phyloP scores from a whole-genome alignment of 2,888 invertebrate species.

The Ectobius pallidus region DNA sequence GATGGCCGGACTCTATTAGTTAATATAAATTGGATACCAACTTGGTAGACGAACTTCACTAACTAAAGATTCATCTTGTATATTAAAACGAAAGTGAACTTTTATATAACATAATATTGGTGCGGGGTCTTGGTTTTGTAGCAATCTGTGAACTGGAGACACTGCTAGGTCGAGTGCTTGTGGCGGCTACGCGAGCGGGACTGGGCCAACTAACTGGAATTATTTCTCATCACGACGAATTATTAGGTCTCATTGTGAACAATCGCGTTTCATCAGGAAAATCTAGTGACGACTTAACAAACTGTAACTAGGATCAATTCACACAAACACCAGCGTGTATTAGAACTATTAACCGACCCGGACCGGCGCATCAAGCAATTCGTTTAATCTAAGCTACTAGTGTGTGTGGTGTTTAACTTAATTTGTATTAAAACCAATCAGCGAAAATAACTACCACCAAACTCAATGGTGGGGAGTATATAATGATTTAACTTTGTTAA shows the following conservation, averaged over 20 bases:
- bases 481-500: conserved; percentile 4
- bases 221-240: conserved; percentile 15
- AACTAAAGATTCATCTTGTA: conserved; percentile 36
- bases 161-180: background rate
- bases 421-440: conserved; percentile 36
- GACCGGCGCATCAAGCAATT: conserved; percentile 5
- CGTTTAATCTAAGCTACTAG: conserved; percentile 6
- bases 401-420: conserved; percentile 19
- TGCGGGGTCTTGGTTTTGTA: background rate
- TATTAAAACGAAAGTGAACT: conserved; percentile 30
- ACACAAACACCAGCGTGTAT: conserved; percentile 18
- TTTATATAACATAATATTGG: conserved; percentile 14
- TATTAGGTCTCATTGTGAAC: conserved; percentile 35
- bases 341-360: conserved; percentile 10
- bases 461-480: background rate
- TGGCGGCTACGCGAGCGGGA: background rate
- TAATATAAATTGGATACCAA: conserved; percentile 40
- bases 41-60: conserved; percentile 34
- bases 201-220: conserved; percentile 17
- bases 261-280: conserved; percentile 37
- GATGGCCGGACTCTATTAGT: conserved; percentile 25
- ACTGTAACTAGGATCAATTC: conserved; percentile 36
- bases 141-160: background rate
- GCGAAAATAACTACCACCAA: conserved; percentile 10
- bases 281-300: conserved; percentile 30